These are phyloP conservation scores for Leptinotarsa texana DNA, from an alignment of 1,140 invertebrate species.

Conservation along the genomic window DNA sequence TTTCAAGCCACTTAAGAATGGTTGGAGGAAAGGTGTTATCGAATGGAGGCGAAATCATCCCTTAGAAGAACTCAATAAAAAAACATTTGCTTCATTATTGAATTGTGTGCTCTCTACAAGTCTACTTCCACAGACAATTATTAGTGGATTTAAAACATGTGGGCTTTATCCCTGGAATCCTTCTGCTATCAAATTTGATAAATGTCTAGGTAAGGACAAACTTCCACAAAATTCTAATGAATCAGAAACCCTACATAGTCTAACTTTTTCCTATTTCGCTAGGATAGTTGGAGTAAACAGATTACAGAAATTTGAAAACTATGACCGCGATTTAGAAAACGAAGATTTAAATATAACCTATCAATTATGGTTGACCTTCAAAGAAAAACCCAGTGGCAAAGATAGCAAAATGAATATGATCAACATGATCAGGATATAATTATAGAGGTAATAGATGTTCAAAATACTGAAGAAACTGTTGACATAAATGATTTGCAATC, in stretches of 20 bases:
- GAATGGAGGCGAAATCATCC: neutral
- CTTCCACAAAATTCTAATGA: neutral
- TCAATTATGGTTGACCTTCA: neutral
- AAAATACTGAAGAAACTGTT: neutral
- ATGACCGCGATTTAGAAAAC: slow-evolving; percentile 6
- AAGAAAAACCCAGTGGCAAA: neutral
- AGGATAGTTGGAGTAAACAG: slow-evolving; percentile 6
- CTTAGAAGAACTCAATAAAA: neutral
- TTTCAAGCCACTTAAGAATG: slow-evolving; percentile 42
- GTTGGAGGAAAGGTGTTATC: slow-evolving; percentile 32
- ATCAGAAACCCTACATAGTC: neutral
- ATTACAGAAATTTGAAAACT: neutral
- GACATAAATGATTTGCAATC: neutral
- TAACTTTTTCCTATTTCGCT: neutral
- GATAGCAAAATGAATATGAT: neutral
- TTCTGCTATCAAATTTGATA: slow-evolving; percentile 38
- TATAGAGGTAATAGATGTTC: neutral
- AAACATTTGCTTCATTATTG: slow-evolving; percentile 39
- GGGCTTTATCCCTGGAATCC: slow-evolving; percentile 36
- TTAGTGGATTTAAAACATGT: slow-evolving; percentile 36
- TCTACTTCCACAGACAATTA: slow-evolving; percentile 25
- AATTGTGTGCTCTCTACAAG: slow-evolving; percentile 37
- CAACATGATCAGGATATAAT: no score
- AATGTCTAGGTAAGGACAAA: slow-evolving; percentile 30
- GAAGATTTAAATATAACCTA: neutral